Conservation (phyloP, 2,888 invertebrate genomes). For the Pollenia amentaria region DNA sequence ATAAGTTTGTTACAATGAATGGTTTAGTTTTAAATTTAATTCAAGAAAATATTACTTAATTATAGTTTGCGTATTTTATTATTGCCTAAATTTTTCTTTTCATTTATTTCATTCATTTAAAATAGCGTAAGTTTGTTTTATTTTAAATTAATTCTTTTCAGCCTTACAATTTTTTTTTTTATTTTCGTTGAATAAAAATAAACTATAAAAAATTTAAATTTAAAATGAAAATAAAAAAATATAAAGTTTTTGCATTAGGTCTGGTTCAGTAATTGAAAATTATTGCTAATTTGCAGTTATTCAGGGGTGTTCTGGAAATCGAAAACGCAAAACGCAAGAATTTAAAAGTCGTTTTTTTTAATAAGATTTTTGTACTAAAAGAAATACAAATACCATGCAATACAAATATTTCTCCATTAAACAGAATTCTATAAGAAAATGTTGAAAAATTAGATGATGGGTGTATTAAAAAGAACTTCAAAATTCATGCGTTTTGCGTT, state of each 20-base stretch:
- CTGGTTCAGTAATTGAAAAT: not conserved
- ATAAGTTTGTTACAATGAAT: slow-evolving; percentile 45
- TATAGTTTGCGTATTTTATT: not conserved
- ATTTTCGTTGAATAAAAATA: not conserved
- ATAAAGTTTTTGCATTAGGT: not conserved
- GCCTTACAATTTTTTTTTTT: slow-evolving; percentile 5
- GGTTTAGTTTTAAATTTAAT: slow-evolving; percentile 34
- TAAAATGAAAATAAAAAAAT: not conserved
- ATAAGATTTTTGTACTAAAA: too few species aligned
- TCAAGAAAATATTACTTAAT: slow-evolving; percentile 12
- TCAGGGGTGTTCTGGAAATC: too few species aligned
- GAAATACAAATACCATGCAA: too few species aligned
- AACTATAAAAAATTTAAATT: not conserved
- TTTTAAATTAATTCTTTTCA: slow-evolving; percentile 15
- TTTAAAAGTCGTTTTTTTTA: too few species aligned
- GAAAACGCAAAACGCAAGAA: too few species aligned
- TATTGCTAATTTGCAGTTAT: not conserved
- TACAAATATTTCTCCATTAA: too few species aligned
- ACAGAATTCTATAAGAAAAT: too few species aligned
- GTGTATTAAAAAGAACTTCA: too few species aligned
- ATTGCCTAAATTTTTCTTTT: slow-evolving; percentile 41
- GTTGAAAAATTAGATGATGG: too few species aligned
- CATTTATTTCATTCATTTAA: slow-evolving; percentile 17
- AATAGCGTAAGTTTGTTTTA: slow-evolving; percentile 19
- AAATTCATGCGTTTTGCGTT: too few species aligned